Evolutionary conservation across 2,888 invertebrate genomes (phyloP).

Genomic region (Frankliniella fusca): DNA sequence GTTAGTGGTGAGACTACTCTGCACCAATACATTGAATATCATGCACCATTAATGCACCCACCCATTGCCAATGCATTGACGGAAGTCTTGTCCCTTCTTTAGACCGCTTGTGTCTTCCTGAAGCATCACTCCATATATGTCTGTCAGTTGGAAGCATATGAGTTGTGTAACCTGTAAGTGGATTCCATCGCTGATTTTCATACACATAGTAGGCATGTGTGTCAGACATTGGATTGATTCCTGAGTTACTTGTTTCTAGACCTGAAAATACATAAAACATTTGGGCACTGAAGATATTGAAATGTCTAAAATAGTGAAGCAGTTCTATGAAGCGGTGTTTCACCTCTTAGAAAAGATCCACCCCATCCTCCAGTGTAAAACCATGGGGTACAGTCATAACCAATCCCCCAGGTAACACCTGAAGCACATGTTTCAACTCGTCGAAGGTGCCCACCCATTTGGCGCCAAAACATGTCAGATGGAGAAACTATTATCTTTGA

Average conservation of each 20-base stretch:
- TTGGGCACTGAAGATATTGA: slow-evolving; percentile 27
- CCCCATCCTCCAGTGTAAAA: slow-evolving; percentile 88
- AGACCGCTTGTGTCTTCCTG: slow-evolving; percentile 76
- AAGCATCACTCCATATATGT: slow-evolving; percentile 87
- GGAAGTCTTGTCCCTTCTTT: slow-evolving; percentile 81
- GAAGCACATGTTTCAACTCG: slow-evolving; percentile 69
- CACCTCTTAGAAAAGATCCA: slow-evolving; percentile 71
- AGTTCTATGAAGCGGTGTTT: slow-evolving; percentile 29
- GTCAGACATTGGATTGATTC: slow-evolving; percentile 73
- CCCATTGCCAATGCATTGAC: slow-evolving; percentile 88
- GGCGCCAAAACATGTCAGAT: slow-evolving; percentile 77
- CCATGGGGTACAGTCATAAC: slow-evolving; percentile 85
- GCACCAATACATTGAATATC: slow-evolving; percentile 23
- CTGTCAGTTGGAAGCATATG: slow-evolving; percentile 81
- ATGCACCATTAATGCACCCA: slow-evolving; percentile 44
- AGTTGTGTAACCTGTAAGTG: slow-evolving; percentile 80
- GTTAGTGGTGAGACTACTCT: slow-evolving; percentile 28
- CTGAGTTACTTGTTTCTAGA: slow-evolving; percentile 54
- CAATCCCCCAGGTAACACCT: slow-evolving; percentile 88
- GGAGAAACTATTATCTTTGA: slow-evolving; percentile 61
- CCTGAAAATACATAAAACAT: slow-evolving; percentile 43
- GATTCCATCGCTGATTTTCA: slow-evolving; percentile 94
- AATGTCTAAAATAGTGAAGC: not conserved
- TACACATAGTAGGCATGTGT: slow-evolving; percentile 83
- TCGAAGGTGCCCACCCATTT: slow-evolving; percentile 80